Evolutionary conservation across 2,888 invertebrate genomes (phyloP).

Genomic region (Mongoloraphidia duomilia): DNA sequence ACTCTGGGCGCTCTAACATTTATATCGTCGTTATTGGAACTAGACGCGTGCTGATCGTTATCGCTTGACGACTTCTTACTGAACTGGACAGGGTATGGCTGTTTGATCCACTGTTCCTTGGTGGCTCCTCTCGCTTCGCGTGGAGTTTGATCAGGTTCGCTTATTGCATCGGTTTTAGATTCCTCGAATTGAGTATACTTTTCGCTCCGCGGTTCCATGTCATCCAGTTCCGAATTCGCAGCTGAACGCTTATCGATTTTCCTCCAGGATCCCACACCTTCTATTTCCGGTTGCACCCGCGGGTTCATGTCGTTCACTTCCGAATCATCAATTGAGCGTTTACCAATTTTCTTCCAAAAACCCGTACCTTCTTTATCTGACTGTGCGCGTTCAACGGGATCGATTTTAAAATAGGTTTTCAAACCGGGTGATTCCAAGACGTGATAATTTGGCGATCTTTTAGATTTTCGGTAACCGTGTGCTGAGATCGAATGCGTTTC

Average conservation of each 20-base stretch:
- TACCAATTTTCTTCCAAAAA: neutral
- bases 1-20: constrained; percentile 47
- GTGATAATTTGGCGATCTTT: constrained; percentile 17
- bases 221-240: neutral
- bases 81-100: constrained; percentile 34
- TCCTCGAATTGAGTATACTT: neutral
- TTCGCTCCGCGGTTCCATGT: neutral
- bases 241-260: neutral
- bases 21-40: constrained; percentile 38
- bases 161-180: neutral
- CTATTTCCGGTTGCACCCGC: too few relatives aligned
- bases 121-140: constrained; percentile 41
- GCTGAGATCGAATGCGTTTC: neutral
- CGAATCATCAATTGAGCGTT: neutral
- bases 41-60: constrained; percentile 35
- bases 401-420: constrained; percentile 15
- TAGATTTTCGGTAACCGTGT: constrained; percentile 20
- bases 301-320: neutral
- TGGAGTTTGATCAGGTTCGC: constrained; percentile 30
- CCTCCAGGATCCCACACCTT: neutral
- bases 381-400: neutral
- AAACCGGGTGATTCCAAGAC: constrained; percentile 16
- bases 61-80: constrained; percentile 26
- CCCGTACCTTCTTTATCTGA: too few relatives aligned
- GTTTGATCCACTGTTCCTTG: constrained; percentile 46